phyloP scores from a whole-genome alignment of 2,888 invertebrate species.

The Tipula lateralis region DNA sequence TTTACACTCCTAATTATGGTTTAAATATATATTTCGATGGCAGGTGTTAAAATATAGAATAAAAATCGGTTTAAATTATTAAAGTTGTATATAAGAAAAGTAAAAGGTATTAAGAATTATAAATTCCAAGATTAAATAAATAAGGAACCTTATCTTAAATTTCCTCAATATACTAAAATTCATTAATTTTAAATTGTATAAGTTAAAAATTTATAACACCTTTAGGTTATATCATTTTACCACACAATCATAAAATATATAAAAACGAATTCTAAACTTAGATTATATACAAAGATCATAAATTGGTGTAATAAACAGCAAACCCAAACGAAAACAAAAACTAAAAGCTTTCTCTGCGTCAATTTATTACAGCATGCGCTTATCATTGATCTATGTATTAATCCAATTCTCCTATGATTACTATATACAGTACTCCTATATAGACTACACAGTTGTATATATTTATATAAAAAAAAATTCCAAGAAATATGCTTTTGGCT shows the following conservation, averaged over 20 bases:
- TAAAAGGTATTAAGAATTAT: no score
- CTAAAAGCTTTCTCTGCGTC: neutral
- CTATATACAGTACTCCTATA: neutral
- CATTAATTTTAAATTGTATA: neutral
- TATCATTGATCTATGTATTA: neutral
- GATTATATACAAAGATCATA: neutral
- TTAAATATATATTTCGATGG: no score
- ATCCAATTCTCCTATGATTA: conserved; percentile 2
- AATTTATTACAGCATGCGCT: neutral
- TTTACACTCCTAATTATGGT: no score
- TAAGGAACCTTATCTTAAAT: neutral
- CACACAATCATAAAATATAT: neutral
- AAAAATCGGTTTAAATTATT: no score
- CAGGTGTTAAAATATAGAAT: no score
- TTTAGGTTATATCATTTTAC: neutral
- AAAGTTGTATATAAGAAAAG: no score
- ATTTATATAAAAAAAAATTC: neutral
- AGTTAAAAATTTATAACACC: neutral
- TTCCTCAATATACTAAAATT: neutral
- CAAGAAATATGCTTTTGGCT: conserved; percentile 4
- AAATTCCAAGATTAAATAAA: neutral
- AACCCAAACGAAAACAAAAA: neutral
- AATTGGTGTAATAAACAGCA: neutral
- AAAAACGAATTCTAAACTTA: neutral
- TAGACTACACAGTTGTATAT: neutral